Evolutionary conservation across 1,140 invertebrate genomes (phyloP).

Genomic region (Brachionus asplanchnoidis): DNA sequence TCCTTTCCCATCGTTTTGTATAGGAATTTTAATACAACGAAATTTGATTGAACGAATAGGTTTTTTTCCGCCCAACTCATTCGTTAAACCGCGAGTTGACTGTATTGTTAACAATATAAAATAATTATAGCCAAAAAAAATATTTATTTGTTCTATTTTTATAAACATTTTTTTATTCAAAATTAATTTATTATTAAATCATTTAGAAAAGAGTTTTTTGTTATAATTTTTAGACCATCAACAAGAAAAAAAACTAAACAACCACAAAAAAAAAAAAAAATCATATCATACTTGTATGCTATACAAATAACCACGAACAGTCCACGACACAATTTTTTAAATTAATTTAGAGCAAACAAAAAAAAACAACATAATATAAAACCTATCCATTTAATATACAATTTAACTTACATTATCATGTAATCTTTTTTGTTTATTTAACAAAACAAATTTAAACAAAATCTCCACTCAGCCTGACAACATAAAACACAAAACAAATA

Average conservation of each 20-base stretch:
- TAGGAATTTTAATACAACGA: too few relatives aligned
- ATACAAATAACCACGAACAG: neutral
- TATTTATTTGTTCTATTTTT: too few relatives aligned
- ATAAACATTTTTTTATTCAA: neutral
- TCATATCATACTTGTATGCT: neutral
- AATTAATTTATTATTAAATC: neutral
- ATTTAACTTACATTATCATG: neutral
- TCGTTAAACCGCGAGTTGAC: too few relatives aligned
- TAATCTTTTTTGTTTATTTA: neutral
- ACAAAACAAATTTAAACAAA: neutral
- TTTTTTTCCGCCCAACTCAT: too few relatives aligned
- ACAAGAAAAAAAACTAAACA: neutral
- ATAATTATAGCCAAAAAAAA: too few relatives aligned
- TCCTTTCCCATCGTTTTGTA: too few relatives aligned
- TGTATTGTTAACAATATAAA: too few relatives aligned
- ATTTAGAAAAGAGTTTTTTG: neutral
- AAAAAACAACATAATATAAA: neutral
- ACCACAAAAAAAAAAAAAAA: neutral
- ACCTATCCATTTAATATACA: neutral
- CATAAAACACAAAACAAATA: neutral
- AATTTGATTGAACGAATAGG: too few relatives aligned
- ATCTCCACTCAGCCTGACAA: neutral
- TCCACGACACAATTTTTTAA: neutral
- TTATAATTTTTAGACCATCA: neutral
- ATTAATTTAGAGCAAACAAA: neutral